phyloP scores from a whole-genome alignment of 2,113 vertebrate species.

The Plestiodon gilberti region DNA sequence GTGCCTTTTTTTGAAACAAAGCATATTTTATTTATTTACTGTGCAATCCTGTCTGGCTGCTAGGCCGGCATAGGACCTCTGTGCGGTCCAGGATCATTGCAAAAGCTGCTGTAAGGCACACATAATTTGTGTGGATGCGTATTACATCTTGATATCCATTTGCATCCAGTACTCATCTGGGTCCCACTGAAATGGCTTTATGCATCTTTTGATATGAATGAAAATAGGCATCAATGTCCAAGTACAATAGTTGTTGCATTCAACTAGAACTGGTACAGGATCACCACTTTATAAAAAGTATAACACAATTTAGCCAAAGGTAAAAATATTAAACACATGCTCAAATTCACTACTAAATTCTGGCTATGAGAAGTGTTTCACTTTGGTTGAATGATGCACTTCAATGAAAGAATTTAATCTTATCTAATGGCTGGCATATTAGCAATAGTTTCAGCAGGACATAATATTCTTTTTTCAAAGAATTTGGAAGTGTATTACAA shows the following conservation, averaged over 20 bases:
- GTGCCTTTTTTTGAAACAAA: conserved; percentile 62
- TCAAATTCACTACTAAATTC: neutral
- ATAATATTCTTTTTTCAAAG: conserved; percentile 39
- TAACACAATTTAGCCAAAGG: neutral
- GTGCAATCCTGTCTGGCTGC: too few relatives aligned
- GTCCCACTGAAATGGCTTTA: neutral
- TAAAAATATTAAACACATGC: too few relatives aligned
- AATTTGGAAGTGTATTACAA: neutral
- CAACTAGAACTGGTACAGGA: neutral
- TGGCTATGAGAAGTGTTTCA: neutral
- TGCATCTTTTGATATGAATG: neutral
- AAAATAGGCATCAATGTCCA: neutral
- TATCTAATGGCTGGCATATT: neutral
- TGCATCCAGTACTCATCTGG: neutral
- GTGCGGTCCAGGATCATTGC: too few relatives aligned
- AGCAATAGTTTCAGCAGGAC: conserved; percentile 14
- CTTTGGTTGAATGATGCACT: neutral
- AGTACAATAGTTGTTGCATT: neutral
- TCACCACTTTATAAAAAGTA: neutral
- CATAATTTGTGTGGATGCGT: neutral
- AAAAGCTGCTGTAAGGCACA: conserved; percentile 44
- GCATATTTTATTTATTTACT: conserved; percentile 47
- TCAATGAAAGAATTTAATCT: neutral
- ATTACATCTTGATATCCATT: neutral
- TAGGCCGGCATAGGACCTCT: too few relatives aligned